These are phyloP conservation scores for Vanessa cardui DNA, from an alignment of 2,888 invertebrate species.

Conservation along the genomic window DNA sequence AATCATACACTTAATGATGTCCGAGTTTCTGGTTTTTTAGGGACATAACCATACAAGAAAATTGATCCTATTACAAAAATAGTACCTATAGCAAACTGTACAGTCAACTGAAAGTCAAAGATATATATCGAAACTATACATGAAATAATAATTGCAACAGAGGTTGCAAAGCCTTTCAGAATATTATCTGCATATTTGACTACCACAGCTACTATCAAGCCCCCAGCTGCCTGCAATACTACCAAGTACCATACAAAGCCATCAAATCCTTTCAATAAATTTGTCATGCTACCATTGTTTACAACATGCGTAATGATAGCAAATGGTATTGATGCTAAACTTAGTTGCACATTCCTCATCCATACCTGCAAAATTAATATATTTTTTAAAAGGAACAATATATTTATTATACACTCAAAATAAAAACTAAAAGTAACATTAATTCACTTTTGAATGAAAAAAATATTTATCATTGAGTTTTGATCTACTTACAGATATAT, in stretches of 20 bases:
- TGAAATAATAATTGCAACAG: constrained; percentile 97
- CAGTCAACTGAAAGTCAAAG: constrained; percentile 93
- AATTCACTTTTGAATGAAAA: not conserved
- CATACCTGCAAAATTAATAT: constrained; percentile 83
- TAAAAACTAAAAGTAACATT: not conserved
- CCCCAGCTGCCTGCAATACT: constrained; percentile 95
- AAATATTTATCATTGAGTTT: not conserved
- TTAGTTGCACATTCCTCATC: constrained; percentile 99
- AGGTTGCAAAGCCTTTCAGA: constrained; percentile 98
- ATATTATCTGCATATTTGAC: constrained; percentile 99
- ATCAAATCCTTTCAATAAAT: constrained; percentile 86
- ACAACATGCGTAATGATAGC: constrained; percentile 91
- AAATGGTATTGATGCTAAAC: constrained; percentile 95
- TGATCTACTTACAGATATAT: constrained; percentile 86
- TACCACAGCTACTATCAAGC: constrained; percentile 98
- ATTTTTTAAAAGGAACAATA: not conserved
- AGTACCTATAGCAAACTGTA: constrained; percentile 94
- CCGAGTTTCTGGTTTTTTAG: constrained; percentile 75
- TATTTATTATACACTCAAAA: not conserved
- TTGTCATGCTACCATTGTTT: constrained; percentile 86
- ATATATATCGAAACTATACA: constrained; percentile 96
- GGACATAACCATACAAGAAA: constrained; percentile 94
- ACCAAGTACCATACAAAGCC: constrained; percentile 94
- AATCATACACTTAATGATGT: constrained; percentile 68
- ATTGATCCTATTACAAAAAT: constrained; percentile 95